A percentile compares a stretch with the other conserved stretches of the same genome.
Evolutionary conservation across 2,888 invertebrate genomes (phyloP).

Genomic region (Eristalis intricaria): DNA sequence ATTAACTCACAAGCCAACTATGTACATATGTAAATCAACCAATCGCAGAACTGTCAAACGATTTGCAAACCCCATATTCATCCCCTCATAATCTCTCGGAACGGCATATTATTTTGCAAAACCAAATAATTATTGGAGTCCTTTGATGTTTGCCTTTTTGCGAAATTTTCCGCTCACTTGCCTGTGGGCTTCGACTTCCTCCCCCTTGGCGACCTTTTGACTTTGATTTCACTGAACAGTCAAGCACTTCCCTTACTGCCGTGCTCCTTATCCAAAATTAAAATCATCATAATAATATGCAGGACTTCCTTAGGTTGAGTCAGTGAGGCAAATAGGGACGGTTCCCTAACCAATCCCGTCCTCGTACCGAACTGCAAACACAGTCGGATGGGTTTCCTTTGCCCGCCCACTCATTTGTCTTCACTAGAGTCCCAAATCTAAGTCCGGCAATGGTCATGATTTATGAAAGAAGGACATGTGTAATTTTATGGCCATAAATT

Average conservation of each 20-base stretch:
- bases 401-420: slow-evolving; percentile 20
- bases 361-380: background rate
- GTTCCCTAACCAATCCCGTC: background rate
- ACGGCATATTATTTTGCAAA: background rate
- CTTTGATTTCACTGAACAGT: slow-evolving; percentile 8
- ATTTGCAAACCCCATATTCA: background rate
- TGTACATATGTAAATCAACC: background rate
- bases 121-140: slow-evolving; percentile 3
- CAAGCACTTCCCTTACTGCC: slow-evolving; percentile 10
- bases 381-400: background rate
- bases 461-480: slow-evolving; percentile 78
- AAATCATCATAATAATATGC: slow-evolving; percentile 26
- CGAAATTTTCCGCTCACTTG: slow-evolving; percentile 25
- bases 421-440: slow-evolving; percentile 12
- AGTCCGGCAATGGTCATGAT: slow-evolving; percentile 73
- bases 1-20: background rate
- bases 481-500: slow-evolving; percentile 79
- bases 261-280: slow-evolving; percentile 28
- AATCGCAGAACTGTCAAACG: background rate
- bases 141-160: slow-evolving; percentile 1
- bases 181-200: background rate
- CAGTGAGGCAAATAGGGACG: background rate
- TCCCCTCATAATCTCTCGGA: background rate
- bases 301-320: background rate
- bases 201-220: slow-evolving; percentile 1